Percentiles rank a stretch among this genome's conserved stretches.
Conservation (phyloP, 2,888 invertebrate species). For the Ypsolopha sequella region DNA sequence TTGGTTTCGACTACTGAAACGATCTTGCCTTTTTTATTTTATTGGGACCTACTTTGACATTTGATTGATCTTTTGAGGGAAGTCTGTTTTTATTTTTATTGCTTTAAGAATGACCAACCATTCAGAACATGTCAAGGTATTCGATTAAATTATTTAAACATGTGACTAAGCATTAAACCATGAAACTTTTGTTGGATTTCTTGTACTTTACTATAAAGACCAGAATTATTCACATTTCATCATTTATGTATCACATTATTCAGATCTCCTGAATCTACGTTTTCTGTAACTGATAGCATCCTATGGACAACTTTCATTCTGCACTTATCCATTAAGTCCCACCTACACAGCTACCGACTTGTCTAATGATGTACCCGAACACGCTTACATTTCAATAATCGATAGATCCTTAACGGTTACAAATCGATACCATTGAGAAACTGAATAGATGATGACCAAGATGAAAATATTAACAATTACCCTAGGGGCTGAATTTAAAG, state of each 20-base stretch:
- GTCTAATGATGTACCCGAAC: conserved; percentile 39
- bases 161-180: no score
- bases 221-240: no score
- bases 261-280: conserved; percentile 38
- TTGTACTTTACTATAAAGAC: no score
- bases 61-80: no score
- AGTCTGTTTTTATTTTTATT: no score
- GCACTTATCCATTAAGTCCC: conserved; percentile 48
- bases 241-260: no score
- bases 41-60: no score
- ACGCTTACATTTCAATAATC: conserved; percentile 56
- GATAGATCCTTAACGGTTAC: conserved; percentile 19
- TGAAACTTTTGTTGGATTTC: no score
- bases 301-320: conserved; percentile 57
- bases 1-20: conserved; percentile 10
- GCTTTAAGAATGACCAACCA: no score
- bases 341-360: conserved; percentile 46
- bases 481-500: not conserved
- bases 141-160: no score
- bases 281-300: conserved; percentile 55
- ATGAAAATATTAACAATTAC: conserved; percentile 13
- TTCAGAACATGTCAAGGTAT: no score
- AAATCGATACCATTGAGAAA: conserved; percentile 31
- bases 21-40: conserved; percentile 7
- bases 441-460: conserved; percentile 22